Evolutionary conservation across 2,888 invertebrate species (phyloP), one percentile per base, ranked within the genome.

Genomic region (Seladonia tumulorum): DNA sequence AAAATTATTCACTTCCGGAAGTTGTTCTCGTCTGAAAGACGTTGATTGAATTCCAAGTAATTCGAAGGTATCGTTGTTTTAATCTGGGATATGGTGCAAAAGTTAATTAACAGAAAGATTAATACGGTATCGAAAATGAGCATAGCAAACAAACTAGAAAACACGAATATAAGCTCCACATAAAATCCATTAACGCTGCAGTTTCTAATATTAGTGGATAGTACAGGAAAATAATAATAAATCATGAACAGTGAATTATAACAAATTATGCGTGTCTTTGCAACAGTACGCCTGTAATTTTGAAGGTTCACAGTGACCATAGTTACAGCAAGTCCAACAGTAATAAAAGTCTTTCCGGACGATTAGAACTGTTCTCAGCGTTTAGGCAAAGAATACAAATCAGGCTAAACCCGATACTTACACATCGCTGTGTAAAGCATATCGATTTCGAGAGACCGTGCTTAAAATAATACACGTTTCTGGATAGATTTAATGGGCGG

Each of bases 401-500:
- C 73, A 78, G 57, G 71, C 63, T 81, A 53, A 76, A 83, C 29
- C 47, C 80, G 72, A 89, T 75, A 77, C 76, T 88, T 88, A 83
- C 80, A 78, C 76, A 45, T 49, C 76, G 70, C 14, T 47, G 49
- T 83, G 74, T 70, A 57, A 49, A 68, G 63, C 63, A 45, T 84
- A 89, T 88, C 88, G 89, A 88, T 85, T 77, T 71, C 79, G 73
- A 68, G 42, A 60, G 35, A 66, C 76, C 75, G 81, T 57, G 76
- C 83, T 81, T 83, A 83, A 85, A 90, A 89, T 90, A 89, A 90
- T 84, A 79, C 79, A 76, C 45, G 78, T 80, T 80, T 81, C 87
- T 82, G 74, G 73, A 47, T 82, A 82, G 82, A 89, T 89, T 82
- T 90, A 90, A 90, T 90, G 89, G 78, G 78, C 82, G 85, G 79